Percentiles rank a stretch among this genome's conserved stretches.
phyloP scores from a whole-genome alignment of 2,113 vertebrate species.

The Spea bombifrons region DNA sequence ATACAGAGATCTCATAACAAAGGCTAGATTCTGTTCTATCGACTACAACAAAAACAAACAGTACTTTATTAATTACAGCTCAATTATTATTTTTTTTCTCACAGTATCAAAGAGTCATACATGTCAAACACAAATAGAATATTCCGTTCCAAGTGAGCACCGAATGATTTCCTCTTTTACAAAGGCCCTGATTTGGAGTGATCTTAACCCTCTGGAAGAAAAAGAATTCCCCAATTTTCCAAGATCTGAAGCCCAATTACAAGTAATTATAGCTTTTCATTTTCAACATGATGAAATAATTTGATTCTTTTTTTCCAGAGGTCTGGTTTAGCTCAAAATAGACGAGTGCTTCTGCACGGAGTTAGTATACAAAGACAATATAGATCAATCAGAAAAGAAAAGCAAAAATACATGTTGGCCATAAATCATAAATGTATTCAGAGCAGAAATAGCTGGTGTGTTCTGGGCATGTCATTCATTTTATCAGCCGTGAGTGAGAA shows the following conservation, averaged over 20 bases:
- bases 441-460: conserved; percentile 77
- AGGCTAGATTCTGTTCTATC: not conserved
- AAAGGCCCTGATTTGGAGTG: conserved; percentile 83
- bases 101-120: conserved; percentile 80
- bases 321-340: conserved; percentile 96
- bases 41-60: conserved; percentile 60
- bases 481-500: conserved; percentile 74
- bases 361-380: conserved; percentile 93
- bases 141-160: conserved; percentile 89
- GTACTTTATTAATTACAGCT: conserved; percentile 67
- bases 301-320: conserved; percentile 95
- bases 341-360: conserved; percentile 91
- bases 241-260: conserved; percentile 96
- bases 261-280: conserved; percentile 99
- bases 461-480: conserved; percentile 74
- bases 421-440: conserved; percentile 89
- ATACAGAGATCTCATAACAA: not conserved
- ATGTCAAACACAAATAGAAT: conserved; percentile 88
- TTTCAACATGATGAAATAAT: conserved; percentile 99
- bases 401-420: conserved; percentile 74
- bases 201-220: conserved; percentile 86
- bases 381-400: conserved; percentile 84
- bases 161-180: conserved; percentile 95
- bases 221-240: conserved; percentile 83
- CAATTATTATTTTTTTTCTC: conserved; percentile 64